These are phyloP conservation scores for Otolemur garnettii DNA, from an alignment of 2,113 vertebrate species.

Conservation along the genomic window DNA sequence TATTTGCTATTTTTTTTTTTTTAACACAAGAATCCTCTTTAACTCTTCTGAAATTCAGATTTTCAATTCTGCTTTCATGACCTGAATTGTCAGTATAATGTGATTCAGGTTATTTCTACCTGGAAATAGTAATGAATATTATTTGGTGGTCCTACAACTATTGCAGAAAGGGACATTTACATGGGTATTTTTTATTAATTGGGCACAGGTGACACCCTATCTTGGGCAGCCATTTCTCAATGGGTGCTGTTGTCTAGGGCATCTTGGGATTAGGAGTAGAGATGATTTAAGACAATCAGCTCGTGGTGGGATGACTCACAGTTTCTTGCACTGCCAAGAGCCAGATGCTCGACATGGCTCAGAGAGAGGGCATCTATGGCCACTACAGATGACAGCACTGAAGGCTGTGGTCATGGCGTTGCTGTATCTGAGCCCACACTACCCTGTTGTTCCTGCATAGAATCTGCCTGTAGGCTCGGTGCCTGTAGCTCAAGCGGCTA, in stretches of 20 bases:
- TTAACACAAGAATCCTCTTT: not conserved
- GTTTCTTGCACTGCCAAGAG: not conserved
- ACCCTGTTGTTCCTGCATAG: not conserved
- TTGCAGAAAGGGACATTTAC: not conserved
- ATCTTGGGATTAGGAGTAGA: not conserved
- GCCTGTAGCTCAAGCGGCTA: too few species aligned
- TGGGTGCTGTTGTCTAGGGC: not conserved
- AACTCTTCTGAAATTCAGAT: conserved; percentile 24
- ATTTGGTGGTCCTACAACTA: not conserved
- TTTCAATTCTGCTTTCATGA: not conserved
- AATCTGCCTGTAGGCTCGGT: not conserved
- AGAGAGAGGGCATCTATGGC: too few species aligned
- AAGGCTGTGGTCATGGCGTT: not conserved
- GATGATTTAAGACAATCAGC: not conserved
- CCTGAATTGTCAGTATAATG: not conserved
- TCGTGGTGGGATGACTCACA: not conserved
- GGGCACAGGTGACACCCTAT: not conserved
- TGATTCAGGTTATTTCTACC: not conserved
- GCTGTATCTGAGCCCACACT: not conserved
- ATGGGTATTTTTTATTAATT: not conserved
- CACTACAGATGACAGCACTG: not conserved
- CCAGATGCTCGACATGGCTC: not conserved
- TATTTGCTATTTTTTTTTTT: not conserved
- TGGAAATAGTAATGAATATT: not conserved
- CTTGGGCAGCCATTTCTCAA: not conserved